Conservation (phyloP, 2,113 vertebrate genomes). For the Centrocercus urophasianus region DNA sequence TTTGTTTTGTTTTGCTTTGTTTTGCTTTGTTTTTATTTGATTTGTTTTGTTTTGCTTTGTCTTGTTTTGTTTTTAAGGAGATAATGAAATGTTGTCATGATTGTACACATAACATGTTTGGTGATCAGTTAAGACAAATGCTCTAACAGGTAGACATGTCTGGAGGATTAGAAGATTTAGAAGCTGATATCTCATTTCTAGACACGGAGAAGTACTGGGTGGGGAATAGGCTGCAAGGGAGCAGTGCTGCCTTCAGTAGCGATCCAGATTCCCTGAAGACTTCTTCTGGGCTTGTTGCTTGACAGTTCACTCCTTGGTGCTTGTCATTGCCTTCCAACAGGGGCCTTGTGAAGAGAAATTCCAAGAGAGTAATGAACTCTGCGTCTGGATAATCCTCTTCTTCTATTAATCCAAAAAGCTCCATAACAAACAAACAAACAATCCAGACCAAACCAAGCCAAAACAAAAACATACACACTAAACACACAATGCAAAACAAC, state of each 20-base stretch:
- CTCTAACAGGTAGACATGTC: background rate
- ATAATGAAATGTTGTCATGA: background rate
- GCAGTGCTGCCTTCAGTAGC: background rate
- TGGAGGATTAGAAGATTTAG: background rate
- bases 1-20: too few species aligned
- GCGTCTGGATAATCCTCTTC: background rate
- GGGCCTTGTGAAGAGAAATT: background rate
- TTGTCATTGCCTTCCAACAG: background rate
- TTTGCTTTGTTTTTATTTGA: too few species aligned
- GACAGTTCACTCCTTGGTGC: background rate
- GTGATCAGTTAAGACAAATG: background rate
- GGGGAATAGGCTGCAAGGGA: background rate
- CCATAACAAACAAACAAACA: background rate
- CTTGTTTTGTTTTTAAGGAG: too few species aligned
- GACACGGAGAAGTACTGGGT: too few species aligned
- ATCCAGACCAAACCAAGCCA: too few species aligned
- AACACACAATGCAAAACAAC: background rate
- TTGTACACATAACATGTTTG: background rate
- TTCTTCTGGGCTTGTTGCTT: accelerated
- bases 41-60: too few species aligned
- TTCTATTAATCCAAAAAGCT: background rate
- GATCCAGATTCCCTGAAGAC: background rate
- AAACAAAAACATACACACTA: background rate
- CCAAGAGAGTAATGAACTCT: background rate
- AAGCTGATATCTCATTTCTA: background rate